These are phyloP conservation scores for Neodontobutis hainanensis DNA, from an alignment of 2,113 vertebrate species.

Conservation along the genomic window DNA sequence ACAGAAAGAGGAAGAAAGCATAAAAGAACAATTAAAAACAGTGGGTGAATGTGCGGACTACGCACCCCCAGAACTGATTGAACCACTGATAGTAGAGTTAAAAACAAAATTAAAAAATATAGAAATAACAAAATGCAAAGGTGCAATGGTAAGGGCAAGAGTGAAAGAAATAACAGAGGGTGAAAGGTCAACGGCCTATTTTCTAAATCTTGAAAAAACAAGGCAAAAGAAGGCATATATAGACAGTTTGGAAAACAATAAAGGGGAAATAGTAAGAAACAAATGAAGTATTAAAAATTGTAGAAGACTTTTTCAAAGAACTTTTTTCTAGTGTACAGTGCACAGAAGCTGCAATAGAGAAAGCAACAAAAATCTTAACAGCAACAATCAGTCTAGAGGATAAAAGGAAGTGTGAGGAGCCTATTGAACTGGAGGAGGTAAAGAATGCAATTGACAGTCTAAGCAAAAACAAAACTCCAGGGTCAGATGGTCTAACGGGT, in stretches of 20 bases:
- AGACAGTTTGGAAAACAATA: not conserved
- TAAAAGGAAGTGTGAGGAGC: not conserved
- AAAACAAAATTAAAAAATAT: not conserved
- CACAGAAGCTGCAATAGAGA: rapidly evolving
- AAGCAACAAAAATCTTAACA: not conserved
- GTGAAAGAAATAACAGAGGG: no score
- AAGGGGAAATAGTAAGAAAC: not conserved
- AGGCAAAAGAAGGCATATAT: not conserved
- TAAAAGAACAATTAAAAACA: not conserved
- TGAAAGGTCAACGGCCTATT: no score
- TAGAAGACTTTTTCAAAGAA: not conserved
- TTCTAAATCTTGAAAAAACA: not conserved
- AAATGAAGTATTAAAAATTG: not conserved
- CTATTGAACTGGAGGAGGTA: not conserved
- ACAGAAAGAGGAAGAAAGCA: not conserved
- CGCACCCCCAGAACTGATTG: no score
- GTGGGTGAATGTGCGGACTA: not conserved
- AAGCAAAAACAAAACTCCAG: not conserved
- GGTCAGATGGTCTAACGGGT: not conserved
- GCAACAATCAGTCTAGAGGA: not conserved
- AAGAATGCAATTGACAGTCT: rapidly evolving
- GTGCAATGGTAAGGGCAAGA: not conserved
- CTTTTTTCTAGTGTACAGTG: not conserved
- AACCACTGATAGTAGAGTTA: not conserved
- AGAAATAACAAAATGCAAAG: not conserved